phyloP scores from a whole-genome alignment of 1,140 invertebrate species.

The Drosophila saltans region DNA sequence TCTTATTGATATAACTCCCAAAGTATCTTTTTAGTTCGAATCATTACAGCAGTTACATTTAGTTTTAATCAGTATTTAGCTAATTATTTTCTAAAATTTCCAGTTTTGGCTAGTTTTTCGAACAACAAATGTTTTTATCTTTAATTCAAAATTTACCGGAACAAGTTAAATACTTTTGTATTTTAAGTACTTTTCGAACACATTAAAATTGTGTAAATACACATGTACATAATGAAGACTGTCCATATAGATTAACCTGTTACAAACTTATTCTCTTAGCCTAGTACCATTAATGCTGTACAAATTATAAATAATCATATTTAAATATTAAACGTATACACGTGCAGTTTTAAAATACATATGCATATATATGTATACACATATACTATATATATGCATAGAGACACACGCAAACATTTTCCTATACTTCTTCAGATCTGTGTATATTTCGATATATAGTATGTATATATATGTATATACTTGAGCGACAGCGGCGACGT shows the following conservation, averaged over 20 bases:
- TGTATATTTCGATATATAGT: constrained; percentile 16
- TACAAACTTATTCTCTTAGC: constrained; percentile 25
- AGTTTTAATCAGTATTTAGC: too few species aligned
- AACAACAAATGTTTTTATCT: background rate
- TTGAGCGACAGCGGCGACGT: constrained; percentile 7
- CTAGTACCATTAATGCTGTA: constrained; percentile 28
- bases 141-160: background rate
- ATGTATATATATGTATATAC: constrained; percentile 27
- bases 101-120: background rate
- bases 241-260: background rate
- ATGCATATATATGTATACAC: constrained; percentile 11
- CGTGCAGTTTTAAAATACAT: constrained; percentile 50
- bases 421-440: too few species aligned
- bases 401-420: too few species aligned
- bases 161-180: background rate
- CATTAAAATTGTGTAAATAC: background rate
- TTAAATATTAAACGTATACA: constrained; percentile 60
- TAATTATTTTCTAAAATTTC: background rate
- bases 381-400: background rate
- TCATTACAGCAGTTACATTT: too few species aligned
- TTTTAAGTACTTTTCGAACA: background rate
- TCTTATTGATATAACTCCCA: too few species aligned
- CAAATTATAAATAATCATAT: constrained; percentile 50
- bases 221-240: background rate
- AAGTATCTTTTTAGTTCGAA: too few species aligned